A percentile compares a stretch with the other conserved stretches of the same genome.
Conservation (phyloP, 2,888 invertebrate genomes). For the Chironomus riparius region DNA sequence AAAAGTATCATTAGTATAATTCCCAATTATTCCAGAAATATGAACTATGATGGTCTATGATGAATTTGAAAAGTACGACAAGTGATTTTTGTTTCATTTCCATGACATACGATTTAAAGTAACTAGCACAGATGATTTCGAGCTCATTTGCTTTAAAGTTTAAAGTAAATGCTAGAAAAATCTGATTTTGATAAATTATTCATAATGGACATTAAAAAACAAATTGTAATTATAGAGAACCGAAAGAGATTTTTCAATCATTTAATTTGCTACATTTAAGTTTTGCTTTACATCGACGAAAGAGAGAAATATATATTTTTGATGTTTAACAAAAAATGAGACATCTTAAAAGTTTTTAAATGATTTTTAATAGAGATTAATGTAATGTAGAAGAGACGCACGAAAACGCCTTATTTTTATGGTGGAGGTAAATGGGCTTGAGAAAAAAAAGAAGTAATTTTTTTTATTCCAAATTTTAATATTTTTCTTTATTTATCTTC, state of each 20-base stretch:
- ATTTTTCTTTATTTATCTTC: neutral
- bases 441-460: neutral
- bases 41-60: too few relatives aligned
- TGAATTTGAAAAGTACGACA: too few relatives aligned
- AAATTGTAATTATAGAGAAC: slow-evolving; percentile 7
- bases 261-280: neutral
- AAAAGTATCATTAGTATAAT: too few relatives aligned
- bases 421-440: neutral
- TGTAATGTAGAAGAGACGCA: neutral
- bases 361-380: slow-evolving; percentile 25
- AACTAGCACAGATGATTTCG: too few relatives aligned
- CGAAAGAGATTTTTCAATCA: neutral
- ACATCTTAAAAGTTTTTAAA: slow-evolving; percentile 19
- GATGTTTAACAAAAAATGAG: neutral
- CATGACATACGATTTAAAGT: too few relatives aligned
- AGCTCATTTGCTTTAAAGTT: neutral
- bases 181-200: slow-evolving; percentile 14
- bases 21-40: too few relatives aligned
- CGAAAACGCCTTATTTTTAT: neutral
- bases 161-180: neutral
- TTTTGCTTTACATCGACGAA: neutral
- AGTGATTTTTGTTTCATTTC: too few relatives aligned
- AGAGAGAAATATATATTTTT: neutral
- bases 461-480: neutral
- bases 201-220: slow-evolving; percentile 8